These are phyloP conservation scores for Chloromyia formosa DNA, from an alignment of 2,888 invertebrate genomes.

Conservation along the genomic window DNA sequence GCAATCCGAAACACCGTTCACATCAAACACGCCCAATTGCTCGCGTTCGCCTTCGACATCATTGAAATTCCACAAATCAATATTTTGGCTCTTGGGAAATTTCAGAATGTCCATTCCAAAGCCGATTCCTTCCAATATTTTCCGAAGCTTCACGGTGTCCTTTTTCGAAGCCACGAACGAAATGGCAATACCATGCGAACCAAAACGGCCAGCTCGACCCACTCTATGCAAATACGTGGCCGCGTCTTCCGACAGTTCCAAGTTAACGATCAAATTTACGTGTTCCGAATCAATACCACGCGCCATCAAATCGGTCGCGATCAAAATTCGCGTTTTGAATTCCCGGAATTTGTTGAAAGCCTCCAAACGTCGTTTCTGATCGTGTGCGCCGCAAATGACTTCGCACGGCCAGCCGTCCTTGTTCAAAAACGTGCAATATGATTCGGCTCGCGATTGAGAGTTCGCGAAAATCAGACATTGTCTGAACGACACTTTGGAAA, in stretches of 20 bases:
- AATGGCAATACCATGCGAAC: constrained; percentile 82
- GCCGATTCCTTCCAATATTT: constrained; percentile 69
- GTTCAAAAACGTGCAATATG: constrained; percentile 76
- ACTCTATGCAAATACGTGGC: constrained; percentile 93
- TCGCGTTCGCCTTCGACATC: constrained; percentile 29
- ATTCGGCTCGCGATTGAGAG: constrained; percentile 84
- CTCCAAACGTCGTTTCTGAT: constrained; percentile 79
- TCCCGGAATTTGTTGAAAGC: constrained; percentile 81
- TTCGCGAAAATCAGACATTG: constrained; percentile 94
- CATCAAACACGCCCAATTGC: constrained; percentile 47
- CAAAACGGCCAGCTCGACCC: constrained; percentile 94
- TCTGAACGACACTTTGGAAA: constrained; percentile 79
- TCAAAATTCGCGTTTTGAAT: constrained; percentile 83
- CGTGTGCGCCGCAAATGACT: constrained; percentile 80
- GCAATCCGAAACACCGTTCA: constrained; percentile 48
- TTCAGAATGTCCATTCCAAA: constrained; percentile 65
- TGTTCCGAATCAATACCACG: constrained; percentile 94
- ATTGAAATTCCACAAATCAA: constrained; percentile 50
- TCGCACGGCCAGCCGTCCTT: constrained; percentile 80
- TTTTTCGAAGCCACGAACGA: constrained; percentile 74
- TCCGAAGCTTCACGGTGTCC: constrained; percentile 70
- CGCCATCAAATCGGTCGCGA: constrained; percentile 91
- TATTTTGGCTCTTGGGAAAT: constrained; percentile 60
- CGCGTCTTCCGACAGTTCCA: constrained; percentile 82
- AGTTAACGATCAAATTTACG: constrained; percentile 91